Evolutionary conservation across 2,888 invertebrate genomes (phyloP).

Genomic region (Tetrapedia diversipes): DNA sequence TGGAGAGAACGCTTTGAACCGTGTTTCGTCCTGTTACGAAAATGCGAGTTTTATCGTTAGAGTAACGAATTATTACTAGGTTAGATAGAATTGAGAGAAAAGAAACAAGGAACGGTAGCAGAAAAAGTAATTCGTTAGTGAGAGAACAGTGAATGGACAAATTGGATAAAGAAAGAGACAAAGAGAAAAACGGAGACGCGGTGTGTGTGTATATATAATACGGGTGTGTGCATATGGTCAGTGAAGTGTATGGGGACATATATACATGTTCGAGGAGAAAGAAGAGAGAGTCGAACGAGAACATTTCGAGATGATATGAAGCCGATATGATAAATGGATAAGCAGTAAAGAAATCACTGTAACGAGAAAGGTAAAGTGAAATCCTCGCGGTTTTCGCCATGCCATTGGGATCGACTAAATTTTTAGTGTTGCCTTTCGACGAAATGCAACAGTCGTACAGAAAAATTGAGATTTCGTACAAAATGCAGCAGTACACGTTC

Average conservation of each 20-base stretch:
- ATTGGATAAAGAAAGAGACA: background rate
- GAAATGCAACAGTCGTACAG: background rate
- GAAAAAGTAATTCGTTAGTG: constrained; percentile 12
- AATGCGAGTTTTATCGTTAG: constrained; percentile 14
- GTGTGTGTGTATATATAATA: background rate
- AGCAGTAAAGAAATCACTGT: too few species aligned
- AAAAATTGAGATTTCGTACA: background rate
- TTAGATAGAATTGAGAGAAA: background rate
- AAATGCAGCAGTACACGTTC: background rate
- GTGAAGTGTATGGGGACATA: too few species aligned
- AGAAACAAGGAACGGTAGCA: constrained; percentile 8
- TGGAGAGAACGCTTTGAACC: constrained; percentile 10
- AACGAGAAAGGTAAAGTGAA: constrained; percentile 12
- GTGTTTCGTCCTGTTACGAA: constrained; percentile 15
- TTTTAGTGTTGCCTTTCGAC: background rate
- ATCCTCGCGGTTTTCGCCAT: background rate
- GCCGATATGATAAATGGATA: constrained; percentile 12
- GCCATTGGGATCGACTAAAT: background rate
- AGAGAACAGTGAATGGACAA: constrained; percentile 14
- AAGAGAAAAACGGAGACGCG: background rate
- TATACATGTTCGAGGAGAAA: constrained; percentile 7
- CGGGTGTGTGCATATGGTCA: background rate
- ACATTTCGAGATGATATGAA: constrained; percentile 20
- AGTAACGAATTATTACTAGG: background rate
- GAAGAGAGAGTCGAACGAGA: background rate